These are phyloP conservation scores for Oscheius sp. DNA, from an alignment of 2,888 invertebrate genomes.

Conservation along the genomic window DNA sequence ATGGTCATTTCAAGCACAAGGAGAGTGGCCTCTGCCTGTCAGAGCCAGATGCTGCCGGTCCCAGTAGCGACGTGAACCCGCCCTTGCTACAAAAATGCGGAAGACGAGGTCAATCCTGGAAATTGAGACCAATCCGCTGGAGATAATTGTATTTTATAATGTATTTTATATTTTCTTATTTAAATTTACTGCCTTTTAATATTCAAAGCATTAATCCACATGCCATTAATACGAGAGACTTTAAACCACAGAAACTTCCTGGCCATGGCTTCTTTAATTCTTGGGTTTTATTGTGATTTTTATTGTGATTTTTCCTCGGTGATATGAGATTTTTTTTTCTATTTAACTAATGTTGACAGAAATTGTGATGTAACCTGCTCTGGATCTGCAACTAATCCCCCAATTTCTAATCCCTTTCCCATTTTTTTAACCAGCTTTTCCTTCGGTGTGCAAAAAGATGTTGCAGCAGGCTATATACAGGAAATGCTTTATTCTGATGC, in stretches of 20 bases:
- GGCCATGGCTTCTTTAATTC: slow-evolving; percentile 22
- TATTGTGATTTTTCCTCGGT: not conserved
- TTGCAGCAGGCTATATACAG: slow-evolving; percentile 40
- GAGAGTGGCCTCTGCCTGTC: slow-evolving; percentile 65
- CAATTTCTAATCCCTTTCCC: not conserved
- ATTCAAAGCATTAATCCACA: slow-evolving; percentile 16
- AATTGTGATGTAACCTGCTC: slow-evolving; percentile 42
- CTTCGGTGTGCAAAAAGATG: slow-evolving; percentile 27
- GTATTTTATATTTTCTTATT: not conserved
- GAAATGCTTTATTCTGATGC: slow-evolving; percentile 42
- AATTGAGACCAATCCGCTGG: slow-evolving; percentile 13
- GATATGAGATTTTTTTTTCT: not conserved
- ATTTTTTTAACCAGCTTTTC: not conserved
- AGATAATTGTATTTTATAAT: slow-evolving; percentile 40
- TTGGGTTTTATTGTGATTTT: slow-evolving; percentile 10
- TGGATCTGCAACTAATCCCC: slow-evolving; percentile 27
- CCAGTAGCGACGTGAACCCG: slow-evolving; percentile 42
- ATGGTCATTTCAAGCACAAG: slow-evolving; percentile 49
- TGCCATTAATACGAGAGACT: slow-evolving; percentile 31
- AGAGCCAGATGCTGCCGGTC: slow-evolving; percentile 39
- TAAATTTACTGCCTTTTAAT: not conserved
- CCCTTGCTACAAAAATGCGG: slow-evolving; percentile 39
- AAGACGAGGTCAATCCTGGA: slow-evolving; percentile 21
- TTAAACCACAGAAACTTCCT: slow-evolving; percentile 9
- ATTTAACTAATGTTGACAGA: slow-evolving; percentile 35